Base-by-base conservation (phyloP, 92 coral and sea anemone species). In the Plumapathes pennacea region DNA sequence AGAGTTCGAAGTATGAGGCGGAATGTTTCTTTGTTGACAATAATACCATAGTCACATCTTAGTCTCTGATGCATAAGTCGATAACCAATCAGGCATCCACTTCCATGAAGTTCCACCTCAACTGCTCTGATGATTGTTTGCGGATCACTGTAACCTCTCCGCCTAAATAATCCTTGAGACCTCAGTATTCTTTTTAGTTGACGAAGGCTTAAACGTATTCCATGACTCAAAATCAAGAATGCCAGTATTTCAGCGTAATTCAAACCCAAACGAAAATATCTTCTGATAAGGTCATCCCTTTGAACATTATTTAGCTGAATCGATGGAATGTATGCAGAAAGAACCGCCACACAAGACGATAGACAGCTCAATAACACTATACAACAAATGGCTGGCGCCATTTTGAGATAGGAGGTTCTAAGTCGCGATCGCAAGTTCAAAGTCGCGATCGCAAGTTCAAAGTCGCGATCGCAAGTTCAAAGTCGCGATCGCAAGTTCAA, bases 31-130 rank as follows among this genome's bases (percentile, higher is more conserved):
- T 17, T 45, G 27, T 45, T 30, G 4, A 45, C 51, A 45, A 45
- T 30, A 45, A 45, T 25, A 8, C 51, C 51, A 45, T 45, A 45
- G 25, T 45, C 51, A 45, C 25, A 21, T 17, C 51, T 45, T 12
- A 45, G 26, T 17, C 26, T 45, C 24, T 45, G 51, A 10, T 15
- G 8, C 51, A 45, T 45, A 7, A 45, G 25, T 45, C 51, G 21
- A 17, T 68, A 68, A 18, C 76, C 66, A 6, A 56, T 38, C 46
- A 41, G 33, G 25, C 46, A 46, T 31, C 76, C 57, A 36, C 66
- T 68, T 40, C 66, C 43, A 25, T 27, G 33, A 47, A 68, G 38
- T 54, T 67, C 75, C 26, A 44, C 32, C 43, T 67, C 65, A 53
- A 54, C 54, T 34, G 53, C 54, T 40, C 49, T 14, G 37, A 67